phyloP scores from a whole-genome alignment of 2,888 invertebrate species.

The Meiosimyza decipiens region DNA sequence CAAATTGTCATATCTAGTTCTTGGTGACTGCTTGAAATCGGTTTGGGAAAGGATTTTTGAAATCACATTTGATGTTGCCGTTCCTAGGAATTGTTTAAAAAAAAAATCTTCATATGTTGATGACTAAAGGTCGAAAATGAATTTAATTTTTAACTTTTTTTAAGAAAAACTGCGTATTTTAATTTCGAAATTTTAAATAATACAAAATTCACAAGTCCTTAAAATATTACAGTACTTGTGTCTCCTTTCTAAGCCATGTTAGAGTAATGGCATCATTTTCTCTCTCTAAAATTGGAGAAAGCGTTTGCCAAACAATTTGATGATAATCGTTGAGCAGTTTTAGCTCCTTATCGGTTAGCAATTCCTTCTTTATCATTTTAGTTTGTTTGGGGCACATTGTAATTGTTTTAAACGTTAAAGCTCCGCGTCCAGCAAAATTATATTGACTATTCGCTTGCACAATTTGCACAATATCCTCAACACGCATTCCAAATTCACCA shows the following conservation, averaged over 20 bases:
- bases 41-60: too few species aligned
- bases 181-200: not conserved
- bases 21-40: too few species aligned
- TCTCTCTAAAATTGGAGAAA: slow-evolving; percentile 77
- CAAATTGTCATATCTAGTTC: too few species aligned
- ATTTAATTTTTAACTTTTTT: too few species aligned
- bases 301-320: slow-evolving; percentile 74
- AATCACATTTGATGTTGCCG: too few species aligned
- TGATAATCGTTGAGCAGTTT: slow-evolving; percentile 85
- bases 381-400: slow-evolving; percentile 92
- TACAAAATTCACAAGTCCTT: not conserved
- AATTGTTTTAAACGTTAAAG: slow-evolving; percentile 87
- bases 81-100: too few species aligned
- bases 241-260: slow-evolving; percentile 84
- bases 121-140: too few species aligned
- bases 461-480: slow-evolving; percentile 87
- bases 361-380: slow-evolving; percentile 80
- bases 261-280: slow-evolving; percentile 77
- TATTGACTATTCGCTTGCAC: slow-evolving; percentile 69
- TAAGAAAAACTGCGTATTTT: too few species aligned
- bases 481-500: slow-evolving; percentile 85
- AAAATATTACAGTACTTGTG: slow-evolving; percentile 71
- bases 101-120: too few species aligned
- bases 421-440: slow-evolving; percentile 78
- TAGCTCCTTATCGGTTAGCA: slow-evolving; percentile 79